Base-by-base conservation (phyloP, 2,113 vertebrate genomes). In the Dicrurus megarhynchus region DNA sequence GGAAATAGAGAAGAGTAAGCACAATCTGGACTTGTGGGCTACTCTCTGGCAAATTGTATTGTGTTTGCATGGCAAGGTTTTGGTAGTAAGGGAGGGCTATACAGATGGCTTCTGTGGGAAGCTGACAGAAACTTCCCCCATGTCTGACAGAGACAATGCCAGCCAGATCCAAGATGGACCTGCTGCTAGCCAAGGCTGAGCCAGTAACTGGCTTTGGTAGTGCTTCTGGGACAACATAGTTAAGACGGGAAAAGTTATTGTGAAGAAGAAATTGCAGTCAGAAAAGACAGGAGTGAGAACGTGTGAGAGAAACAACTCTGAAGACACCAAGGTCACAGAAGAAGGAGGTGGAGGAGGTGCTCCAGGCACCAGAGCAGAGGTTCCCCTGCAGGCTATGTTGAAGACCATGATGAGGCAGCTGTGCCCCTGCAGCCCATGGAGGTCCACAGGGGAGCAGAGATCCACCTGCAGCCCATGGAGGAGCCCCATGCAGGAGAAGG, bases 291-390 rank as follows among this genome's bases (percentile, higher is more conserved):
- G 30, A 67, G 5, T 57, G 35, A 42, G 26, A 75, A 41, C 7
- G 41, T 49, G 6, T 20, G 24, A 39, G 14, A 28, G 4, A 9
- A 84, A n/a, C 27, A 37, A 7, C 11, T 33, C 49, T 47, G 23
- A 23, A 56, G 50, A 3, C 14, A 21, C 8, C 35, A 32, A 67
- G 44, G 10, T 7, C 44, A 24, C 1, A 2, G 41, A 11, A 65
- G 23, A 23, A 47, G 35, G 21, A 65, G 5, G 4, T 3, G 8
- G 4, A 65, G 42, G 26, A 75, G 16, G 4, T 57, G 24, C 20
- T 16, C 10, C 14, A 21, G 42, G 10, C 13, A 42, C 6, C 5
- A 6, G 24, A 35, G 20, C 3, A 4, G 60, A 5, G 10, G 1
- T n/a, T 65, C 12, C 24, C 35, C 42, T 65, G 52, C 7, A 65